A percentile compares a stretch with the other conserved stretches of the same genome.
Evolutionary conservation across 2,888 invertebrate species (phyloP).

Genomic region (Synanthedon tipuliformis): DNA sequence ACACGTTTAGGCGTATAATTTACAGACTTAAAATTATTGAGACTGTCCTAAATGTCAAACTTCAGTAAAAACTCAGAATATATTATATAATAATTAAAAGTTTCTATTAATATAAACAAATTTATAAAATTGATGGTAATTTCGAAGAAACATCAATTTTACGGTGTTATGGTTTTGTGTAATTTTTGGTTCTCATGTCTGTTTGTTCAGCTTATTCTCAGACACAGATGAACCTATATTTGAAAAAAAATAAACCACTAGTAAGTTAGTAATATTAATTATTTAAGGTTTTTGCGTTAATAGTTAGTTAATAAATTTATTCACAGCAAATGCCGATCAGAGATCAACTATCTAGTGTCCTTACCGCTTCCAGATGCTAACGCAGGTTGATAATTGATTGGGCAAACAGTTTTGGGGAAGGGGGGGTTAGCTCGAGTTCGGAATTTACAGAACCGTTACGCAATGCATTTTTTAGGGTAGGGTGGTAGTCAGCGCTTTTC

Average conservation of each 20-base stretch:
- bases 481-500: conserved; percentile 64
- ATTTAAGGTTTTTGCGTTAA: no score
- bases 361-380: conserved; percentile 6
- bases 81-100: neutral
- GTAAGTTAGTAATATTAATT: no score
- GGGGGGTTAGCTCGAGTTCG: conserved; percentile 7
- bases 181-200: no score
- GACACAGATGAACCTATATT: no score
- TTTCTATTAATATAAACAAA: no score
- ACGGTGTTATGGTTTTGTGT: no score
- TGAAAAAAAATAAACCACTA: no score
- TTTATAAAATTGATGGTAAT: no score
- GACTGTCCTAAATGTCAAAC: neutral
- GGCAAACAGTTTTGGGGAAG: conserved; percentile 35
- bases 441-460: conserved; percentile 65
- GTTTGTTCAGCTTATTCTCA: no score
- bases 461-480: conserved; percentile 70
- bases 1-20: neutral
- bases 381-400: conserved; percentile 64
- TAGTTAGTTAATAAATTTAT: no score
- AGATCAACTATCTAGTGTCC: conserved; percentile 17
- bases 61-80: neutral
- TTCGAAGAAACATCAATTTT: no score
- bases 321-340: conserved; percentile 17
- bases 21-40: neutral